Evolutionary conservation across 2,797 vertebrate genomes (phyloP), one percentile per base, ranked within the genome.

Genomic region (Cossypha dichroa): DNA sequence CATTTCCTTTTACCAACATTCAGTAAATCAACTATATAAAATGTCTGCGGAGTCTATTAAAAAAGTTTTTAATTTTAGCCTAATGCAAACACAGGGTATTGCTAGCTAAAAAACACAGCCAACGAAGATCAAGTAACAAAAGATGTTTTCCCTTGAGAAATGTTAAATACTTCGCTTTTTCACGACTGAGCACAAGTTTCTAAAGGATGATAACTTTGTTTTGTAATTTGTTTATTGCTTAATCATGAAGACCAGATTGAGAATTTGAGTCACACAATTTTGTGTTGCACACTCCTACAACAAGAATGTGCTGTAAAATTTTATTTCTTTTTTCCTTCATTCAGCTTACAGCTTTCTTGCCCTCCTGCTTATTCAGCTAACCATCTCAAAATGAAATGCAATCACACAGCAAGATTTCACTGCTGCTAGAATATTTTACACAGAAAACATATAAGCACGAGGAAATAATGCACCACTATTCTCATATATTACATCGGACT

Each of bases 321-420:
- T 88, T 92, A 94, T 94, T 96, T 93, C 72, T 94, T 91, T 91
- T 89, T 93, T 38, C 77, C 86, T 94, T 85, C 91, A 85, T 88
- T 92, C 95, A 87, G 91, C 94, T 95, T 86, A 93, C 87, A 93
- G n/a, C 36, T 60, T 82, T 40, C 95, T 87, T 92, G 74, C 79
- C 74, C 74, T 91, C 66, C 81, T 94, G 85, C 95, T 97, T 96
- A 95, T 83, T 96, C 95, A 96, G 93, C 90, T 96, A 88, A 90
- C 86, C 77, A 28, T 63, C 88, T 94, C 60, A 6, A 68, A 74
- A 95, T 45, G 86, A 95, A 90, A 94, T 43, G 54, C 60, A 38
- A 93, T 85, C 94, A 94, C 48, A 29, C 15, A 84, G 86, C 76
- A 43, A 63, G 66, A 88, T 69, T 95, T 81, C 93, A 76, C 40